phyloP scores from a whole-genome alignment of 2,113 vertebrate genomes.

The Hyla sarda region DNA sequence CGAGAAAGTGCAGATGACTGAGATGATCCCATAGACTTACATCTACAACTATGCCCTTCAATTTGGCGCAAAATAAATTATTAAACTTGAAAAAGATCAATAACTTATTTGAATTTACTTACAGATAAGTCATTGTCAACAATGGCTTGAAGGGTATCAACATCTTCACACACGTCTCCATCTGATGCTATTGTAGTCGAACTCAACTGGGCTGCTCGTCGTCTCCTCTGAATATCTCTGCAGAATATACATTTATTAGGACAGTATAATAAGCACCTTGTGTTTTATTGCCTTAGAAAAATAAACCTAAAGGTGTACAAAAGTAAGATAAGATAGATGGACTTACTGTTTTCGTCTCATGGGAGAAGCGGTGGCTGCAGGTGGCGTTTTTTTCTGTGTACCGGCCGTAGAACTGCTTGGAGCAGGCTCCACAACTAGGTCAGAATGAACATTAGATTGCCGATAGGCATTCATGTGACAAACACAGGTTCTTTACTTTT shows the following conservation, averaged over 20 bases:
- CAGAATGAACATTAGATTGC: neutral
- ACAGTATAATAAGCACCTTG: slow-evolving; percentile 30
- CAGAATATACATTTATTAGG: no score
- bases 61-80: neutral
- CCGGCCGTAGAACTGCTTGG: neutral
- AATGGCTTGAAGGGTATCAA: slow-evolving; percentile 71
- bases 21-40: no score
- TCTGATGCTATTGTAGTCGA: slow-evolving; percentile 65
- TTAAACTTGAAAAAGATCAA: neutral
- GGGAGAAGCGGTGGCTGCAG: slow-evolving; percentile 36
- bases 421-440: neutral
- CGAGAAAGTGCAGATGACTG: no score
- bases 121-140: slow-evolving; percentile 85
- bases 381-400: neutral
- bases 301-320: neutral
- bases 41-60: neutral
- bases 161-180: slow-evolving; percentile 72
- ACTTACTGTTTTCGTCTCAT: slow-evolving; percentile 50
- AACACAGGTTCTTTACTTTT: neutral
- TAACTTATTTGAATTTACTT: slow-evolving; percentile 64
- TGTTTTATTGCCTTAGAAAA: neutral
- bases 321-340: neutral
- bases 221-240: slow-evolving; percentile 90
- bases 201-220: slow-evolving; percentile 70
- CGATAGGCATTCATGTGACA: neutral